Evolutionary conservation across 2,797 vertebrate species (phyloP).

Genomic region (Podarcis lilfordi): DNA sequence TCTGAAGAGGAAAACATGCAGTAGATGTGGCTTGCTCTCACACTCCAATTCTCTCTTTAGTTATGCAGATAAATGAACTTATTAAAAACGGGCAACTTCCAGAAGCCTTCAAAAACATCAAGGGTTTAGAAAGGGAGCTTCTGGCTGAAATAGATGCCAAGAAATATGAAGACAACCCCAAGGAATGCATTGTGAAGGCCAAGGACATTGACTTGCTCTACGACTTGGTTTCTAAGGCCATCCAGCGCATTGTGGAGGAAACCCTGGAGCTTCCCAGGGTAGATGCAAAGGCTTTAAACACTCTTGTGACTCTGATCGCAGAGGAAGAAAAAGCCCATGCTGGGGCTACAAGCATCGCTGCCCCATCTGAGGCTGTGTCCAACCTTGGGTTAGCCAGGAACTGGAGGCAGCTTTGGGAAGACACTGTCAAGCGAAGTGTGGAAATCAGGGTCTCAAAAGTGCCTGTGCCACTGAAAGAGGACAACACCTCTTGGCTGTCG

Average conservation of each 20-base stretch:
- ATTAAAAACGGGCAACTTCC: constrained; percentile 84
- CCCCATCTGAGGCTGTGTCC: constrained; percentile 46
- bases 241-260: constrained; percentile 78
- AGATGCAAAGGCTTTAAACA: constrained; percentile 73
- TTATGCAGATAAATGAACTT: constrained; percentile 88
- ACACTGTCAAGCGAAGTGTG: constrained; percentile 78
- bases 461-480: constrained; percentile 62
- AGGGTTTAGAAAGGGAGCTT: constrained; percentile 78
- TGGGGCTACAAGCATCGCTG: not conserved
- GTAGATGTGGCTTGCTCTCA: not conserved
- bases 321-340: constrained; percentile 81
- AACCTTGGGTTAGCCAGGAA: constrained; percentile 70
- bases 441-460: constrained; percentile 73
- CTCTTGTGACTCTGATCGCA: constrained; percentile 80
- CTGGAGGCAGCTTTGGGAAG: constrained; percentile 86
- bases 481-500: constrained; percentile 75
- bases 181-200: constrained; percentile 78
- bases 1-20: not conserved
- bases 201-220: constrained; percentile 89
- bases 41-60: constrained; percentile 65
- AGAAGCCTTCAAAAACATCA: constrained; percentile 86
- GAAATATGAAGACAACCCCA: constrained; percentile 61
- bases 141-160: constrained; percentile 68
- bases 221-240: constrained; percentile 68
- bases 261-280: constrained; percentile 74